These are phyloP conservation scores for Tolmerus cingulatus DNA, from an alignment of 2,888 invertebrate genomes.

Conservation along the genomic window DNA sequence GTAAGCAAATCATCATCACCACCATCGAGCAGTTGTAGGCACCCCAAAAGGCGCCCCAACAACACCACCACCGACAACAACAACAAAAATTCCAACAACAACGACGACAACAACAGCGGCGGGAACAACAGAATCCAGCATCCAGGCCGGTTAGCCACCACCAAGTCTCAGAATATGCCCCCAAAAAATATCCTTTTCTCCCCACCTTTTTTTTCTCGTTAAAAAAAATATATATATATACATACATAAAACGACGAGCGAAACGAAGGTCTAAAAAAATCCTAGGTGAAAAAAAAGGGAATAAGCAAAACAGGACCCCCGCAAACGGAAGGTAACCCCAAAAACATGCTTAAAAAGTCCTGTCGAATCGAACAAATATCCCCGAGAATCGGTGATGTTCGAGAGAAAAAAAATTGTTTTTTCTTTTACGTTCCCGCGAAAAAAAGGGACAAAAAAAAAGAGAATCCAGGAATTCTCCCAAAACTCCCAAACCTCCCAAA, in stretches of 20 bases:
- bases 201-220: neutral
- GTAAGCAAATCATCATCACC: conserved; percentile 11
- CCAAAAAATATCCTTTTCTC: conserved; percentile 20
- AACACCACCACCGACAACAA: neutral
- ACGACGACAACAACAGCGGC: neutral
- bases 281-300: neutral
- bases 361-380: conserved; percentile 7
- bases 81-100: neutral
- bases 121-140: neutral
- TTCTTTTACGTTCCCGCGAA: neutral
- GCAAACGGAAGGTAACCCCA: conserved; percentile 1
- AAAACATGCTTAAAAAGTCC: conserved; percentile 1
- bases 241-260: neutral
- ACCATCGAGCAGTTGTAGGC: neutral
- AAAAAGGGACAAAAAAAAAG: neutral
- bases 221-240: neutral
- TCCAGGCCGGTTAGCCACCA: neutral
- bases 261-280: conserved; percentile 1
- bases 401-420: neutral
- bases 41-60: neutral
- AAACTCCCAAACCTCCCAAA: neutral
- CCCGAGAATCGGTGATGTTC: neutral
- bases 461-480: neutral
- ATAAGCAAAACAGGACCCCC: neutral
- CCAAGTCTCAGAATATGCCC: neutral